Percentiles rank a stretch among this genome's conserved stretches.
Conservation (phyloP, 1,140 invertebrate species). For the Microplitis mediator region DNA sequence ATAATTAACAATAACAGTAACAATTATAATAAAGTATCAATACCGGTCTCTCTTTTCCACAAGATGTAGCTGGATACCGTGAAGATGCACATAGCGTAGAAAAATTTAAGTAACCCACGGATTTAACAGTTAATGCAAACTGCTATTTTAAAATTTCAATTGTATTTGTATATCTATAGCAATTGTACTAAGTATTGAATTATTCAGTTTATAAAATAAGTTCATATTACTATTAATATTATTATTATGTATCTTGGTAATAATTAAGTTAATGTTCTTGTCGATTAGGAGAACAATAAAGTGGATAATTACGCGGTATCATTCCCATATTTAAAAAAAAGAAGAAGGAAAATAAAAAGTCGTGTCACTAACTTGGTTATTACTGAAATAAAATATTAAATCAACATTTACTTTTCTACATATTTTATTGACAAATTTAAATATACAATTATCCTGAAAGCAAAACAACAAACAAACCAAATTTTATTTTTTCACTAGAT, state of each 20-base stretch:
- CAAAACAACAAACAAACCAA: too few species aligned
- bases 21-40: constrained; percentile 13
- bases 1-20: background rate
- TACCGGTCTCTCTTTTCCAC: constrained; percentile 24
- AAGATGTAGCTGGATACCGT: background rate
- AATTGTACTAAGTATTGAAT: constrained; percentile 56
- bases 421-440: background rate
- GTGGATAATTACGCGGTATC: constrained; percentile 36
- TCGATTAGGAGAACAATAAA: constrained; percentile 48
- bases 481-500: too few species aligned
- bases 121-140: constrained; percentile 29
- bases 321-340: constrained; percentile 29
- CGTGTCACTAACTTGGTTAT: constrained; percentile 7
- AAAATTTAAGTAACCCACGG: constrained; percentile 26
- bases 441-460: background rate
- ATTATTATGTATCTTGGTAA: constrained; percentile 55
- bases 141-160: constrained; percentile 50
- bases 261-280: constrained; percentile 54
- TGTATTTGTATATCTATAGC: constrained; percentile 61
- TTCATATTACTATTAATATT: background rate
- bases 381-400: constrained; percentile 14
- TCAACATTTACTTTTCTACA: constrained; percentile 18
- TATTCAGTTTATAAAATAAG: constrained; percentile 51
- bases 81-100: constrained; percentile 34
- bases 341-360: too few species aligned